phyloP scores from a whole-genome alignment of 2,797 vertebrate species.

The Sitta carolinensis region DNA sequence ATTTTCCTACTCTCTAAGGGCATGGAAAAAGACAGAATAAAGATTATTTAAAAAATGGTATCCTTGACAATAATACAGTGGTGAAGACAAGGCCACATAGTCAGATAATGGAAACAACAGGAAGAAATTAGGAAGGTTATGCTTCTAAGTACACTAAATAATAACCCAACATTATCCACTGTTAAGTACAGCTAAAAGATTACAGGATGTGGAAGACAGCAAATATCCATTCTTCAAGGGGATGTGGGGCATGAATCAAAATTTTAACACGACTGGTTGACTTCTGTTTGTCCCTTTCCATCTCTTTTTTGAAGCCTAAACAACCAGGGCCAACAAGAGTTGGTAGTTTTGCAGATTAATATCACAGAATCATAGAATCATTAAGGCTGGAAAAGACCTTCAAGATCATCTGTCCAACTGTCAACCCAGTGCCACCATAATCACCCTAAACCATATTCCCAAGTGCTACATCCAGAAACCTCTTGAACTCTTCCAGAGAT shows the following conservation, averaged over 20 bases:
- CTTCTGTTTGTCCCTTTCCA: background rate
- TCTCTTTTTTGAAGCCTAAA: background rate
- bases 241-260: background rate
- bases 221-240: background rate
- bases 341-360: background rate
- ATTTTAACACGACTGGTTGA: background rate
- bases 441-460: background rate
- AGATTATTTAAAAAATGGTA: background rate
- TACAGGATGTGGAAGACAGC: background rate
- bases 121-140: slow-evolving; percentile 1
- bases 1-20: background rate
- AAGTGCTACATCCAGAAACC: background rate
- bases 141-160: background rate
- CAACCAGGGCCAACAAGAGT: background rate
- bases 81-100: background rate
- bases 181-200: background rate
- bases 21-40: background rate
- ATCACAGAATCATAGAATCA: background rate
- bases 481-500: background rate
- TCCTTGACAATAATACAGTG: background rate
- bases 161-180: background rate
- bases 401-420: background rate
- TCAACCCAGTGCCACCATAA: background rate
- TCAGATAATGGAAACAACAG: background rate
- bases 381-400: background rate